Evolutionary conservation across 2,113 vertebrate genomes (phyloP).

Genomic region (Uropsilus gracilis): DNA sequence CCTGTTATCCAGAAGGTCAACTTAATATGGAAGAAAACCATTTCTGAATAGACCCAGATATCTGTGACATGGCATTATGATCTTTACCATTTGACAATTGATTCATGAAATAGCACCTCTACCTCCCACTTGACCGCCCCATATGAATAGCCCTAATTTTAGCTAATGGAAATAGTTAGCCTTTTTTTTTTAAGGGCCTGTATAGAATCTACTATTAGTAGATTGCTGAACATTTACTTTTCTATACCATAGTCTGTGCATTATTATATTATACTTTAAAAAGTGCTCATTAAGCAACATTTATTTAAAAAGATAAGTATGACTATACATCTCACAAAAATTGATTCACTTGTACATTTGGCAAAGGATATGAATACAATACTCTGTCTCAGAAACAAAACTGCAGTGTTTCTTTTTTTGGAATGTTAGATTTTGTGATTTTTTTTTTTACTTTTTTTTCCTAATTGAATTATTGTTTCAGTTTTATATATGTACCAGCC

Average conservation of each 20-base stretch:
- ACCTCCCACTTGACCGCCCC: no score
- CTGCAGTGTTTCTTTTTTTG: not conserved
- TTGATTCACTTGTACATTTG: not conserved
- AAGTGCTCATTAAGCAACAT: not conserved
- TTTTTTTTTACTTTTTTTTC: no score
- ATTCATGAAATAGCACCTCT: not conserved
- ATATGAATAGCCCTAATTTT: not conserved
- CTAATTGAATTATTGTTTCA: no score
- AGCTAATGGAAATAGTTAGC: not conserved
- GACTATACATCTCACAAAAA: slow-evolving; percentile 26
- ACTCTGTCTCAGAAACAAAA: not conserved
- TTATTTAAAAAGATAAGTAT: slow-evolving; percentile 28
- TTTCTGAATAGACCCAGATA: not conserved
- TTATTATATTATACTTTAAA: not conserved
- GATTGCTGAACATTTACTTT: slow-evolving; percentile 16
- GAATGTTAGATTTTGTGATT: no score
- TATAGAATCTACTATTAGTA: not conserved
- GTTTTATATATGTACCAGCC: no score
- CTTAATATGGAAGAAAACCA: not conserved
- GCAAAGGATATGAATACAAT: not conserved
- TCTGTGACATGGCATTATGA: not conserved
- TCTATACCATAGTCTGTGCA: not conserved
- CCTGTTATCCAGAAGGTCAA: not conserved
- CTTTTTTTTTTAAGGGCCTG: slow-evolving; percentile 42
- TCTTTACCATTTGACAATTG: not conserved